Evolutionary conservation across 2,888 invertebrate species (phyloP).

Genomic region (Caenorhabditis imperialis): DNA sequence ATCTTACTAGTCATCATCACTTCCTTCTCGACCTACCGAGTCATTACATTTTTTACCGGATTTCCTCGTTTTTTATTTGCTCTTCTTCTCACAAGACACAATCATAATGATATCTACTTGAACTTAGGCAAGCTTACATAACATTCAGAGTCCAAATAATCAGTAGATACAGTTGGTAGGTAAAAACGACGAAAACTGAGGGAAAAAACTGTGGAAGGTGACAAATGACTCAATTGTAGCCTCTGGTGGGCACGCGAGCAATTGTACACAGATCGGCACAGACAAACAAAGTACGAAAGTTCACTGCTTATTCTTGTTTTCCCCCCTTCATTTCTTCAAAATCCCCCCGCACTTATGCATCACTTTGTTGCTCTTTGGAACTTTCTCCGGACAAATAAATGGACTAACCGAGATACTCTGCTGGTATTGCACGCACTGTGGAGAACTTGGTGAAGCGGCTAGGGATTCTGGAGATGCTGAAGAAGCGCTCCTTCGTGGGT

Average conservation of each 20-base stretch:
- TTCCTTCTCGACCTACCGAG: too few relatives aligned
- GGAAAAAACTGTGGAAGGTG: slow-evolving; percentile 19
- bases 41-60: too few relatives aligned
- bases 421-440: slow-evolving; percentile 33
- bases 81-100: too few relatives aligned
- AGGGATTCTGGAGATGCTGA: slow-evolving; percentile 46
- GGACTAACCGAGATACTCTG: slow-evolving; percentile 41
- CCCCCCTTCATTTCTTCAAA: background rate
- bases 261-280: slow-evolving; percentile 41
- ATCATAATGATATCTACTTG: too few relatives aligned
- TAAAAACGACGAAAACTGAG: background rate
- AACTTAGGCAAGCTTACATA: too few relatives aligned
- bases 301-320: slow-evolving; percentile 5
- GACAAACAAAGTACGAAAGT: slow-evolving; percentile 29
- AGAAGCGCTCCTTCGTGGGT: slow-evolving; percentile 35
- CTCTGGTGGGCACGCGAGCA: slow-evolving; percentile 12
- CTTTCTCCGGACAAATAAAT: too few relatives aligned
- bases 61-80: too few relatives aligned
- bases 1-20: background rate
- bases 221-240: slow-evolving; percentile 31
- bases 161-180: too few relatives aligned
- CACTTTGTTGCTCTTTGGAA: background rate
- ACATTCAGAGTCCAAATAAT: too few relatives aligned
- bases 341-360: background rate
- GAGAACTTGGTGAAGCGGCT: slow-evolving; percentile 37